Conservation (phyloP, 2,888 invertebrate genomes). For the Parthenolecanium corni region DNA sequence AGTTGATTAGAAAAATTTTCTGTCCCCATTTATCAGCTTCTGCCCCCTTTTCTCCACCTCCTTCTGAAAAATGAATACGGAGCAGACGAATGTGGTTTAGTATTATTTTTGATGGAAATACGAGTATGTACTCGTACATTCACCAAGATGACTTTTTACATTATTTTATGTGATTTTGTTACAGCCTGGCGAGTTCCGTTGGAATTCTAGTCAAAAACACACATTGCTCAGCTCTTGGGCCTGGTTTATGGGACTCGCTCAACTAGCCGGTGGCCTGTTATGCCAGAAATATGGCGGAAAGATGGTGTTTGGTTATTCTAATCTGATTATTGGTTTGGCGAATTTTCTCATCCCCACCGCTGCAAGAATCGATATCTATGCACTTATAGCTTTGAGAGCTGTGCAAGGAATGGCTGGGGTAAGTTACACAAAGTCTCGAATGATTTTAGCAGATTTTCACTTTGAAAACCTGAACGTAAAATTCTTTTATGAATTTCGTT, state of each 20-base stretch:
- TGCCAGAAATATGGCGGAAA: constrained; percentile 60
- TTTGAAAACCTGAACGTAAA: not conserved
- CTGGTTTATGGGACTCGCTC: constrained; percentile 61
- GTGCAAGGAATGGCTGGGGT: constrained; percentile 58
- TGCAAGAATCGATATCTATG: constrained; percentile 49
- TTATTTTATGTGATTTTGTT: not conserved
- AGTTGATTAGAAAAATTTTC: too few species aligned
- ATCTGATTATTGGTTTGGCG: constrained; percentile 52
- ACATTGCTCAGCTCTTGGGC: constrained; percentile 56
- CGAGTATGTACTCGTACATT: too few species aligned
- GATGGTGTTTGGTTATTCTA: constrained; percentile 58
- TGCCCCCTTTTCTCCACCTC: too few species aligned
- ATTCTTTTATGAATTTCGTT: not conserved
- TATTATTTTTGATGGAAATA: too few species aligned
- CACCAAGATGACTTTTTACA: too few species aligned
- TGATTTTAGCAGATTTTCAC: not conserved
- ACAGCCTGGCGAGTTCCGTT: constrained; percentile 48
- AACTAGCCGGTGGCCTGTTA: constrained; percentile 56
- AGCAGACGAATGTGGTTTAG: too few species aligned
- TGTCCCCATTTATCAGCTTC: too few species aligned
- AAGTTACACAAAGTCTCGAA: constrained; percentile 36
- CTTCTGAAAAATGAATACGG: too few species aligned
- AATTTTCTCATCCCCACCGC: constrained; percentile 54
- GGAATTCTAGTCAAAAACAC: constrained; percentile 51
- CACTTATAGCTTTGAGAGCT: constrained; percentile 51